phyloP scores from a whole-genome alignment of 2,888 invertebrate species.

The Trimorus sp. region DNA sequence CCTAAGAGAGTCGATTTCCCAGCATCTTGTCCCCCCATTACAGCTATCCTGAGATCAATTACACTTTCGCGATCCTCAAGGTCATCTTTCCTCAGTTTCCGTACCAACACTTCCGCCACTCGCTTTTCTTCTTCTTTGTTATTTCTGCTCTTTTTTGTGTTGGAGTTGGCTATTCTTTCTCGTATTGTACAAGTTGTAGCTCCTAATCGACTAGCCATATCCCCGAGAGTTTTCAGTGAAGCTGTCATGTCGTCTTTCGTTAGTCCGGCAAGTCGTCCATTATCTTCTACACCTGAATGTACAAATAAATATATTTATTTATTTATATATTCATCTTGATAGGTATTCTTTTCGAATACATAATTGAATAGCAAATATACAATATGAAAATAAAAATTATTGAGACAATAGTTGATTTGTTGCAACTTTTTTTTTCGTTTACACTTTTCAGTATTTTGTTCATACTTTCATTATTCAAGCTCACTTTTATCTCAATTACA shows the following conservation, averaged over 20 bases:
- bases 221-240: conserved; percentile 91
- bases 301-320: not conserved
- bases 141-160: conserved; percentile 69
- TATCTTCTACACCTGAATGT: conserved; percentile 89
- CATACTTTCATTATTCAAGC: too few species aligned
- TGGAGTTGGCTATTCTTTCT: conserved; percentile 83
- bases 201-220: conserved; percentile 94
- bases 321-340: too few species aligned
- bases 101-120: conserved; percentile 93
- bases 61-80: conserved; percentile 90
- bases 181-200: conserved; percentile 91
- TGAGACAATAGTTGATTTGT: too few species aligned
- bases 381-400: too few species aligned
- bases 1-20: conserved; percentile 97
- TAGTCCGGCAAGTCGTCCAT: conserved; percentile 93
- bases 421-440: too few species aligned
- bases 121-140: conserved; percentile 82
- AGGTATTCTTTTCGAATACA: too few species aligned
- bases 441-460: too few species aligned
- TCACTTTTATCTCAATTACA: too few species aligned
- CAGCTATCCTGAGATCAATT: conserved; percentile 95
- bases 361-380: too few species aligned
- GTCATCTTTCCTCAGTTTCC: conserved; percentile 86
- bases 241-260: conserved; percentile 91
- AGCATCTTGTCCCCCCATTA: conserved; percentile 97